A percentile compares a stretch with the other conserved stretches of the same genome.
Evolutionary conservation across 2,113 vertebrate genomes (phyloP).

Genomic region (Calidris pugnax): DNA sequence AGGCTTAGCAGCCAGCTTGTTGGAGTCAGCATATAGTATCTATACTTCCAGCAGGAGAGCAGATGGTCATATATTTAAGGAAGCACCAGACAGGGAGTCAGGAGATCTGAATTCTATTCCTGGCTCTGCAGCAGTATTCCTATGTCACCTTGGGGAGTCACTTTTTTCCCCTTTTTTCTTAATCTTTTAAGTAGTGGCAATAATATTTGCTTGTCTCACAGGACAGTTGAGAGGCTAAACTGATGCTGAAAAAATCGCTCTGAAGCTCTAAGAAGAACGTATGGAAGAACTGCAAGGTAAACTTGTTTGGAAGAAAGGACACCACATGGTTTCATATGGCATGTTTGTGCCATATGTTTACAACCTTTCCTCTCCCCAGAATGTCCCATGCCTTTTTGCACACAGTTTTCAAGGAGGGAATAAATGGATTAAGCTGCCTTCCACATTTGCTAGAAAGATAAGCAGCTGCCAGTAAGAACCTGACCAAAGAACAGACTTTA

Average conservation of each 20-base stretch:
- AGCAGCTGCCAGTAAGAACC: slow-evolving; percentile 32
- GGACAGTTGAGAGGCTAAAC: background rate
- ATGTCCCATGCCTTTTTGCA: background rate
- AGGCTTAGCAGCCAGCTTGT: slow-evolving; percentile 60
- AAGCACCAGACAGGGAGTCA: slow-evolving; percentile 52
- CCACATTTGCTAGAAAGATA: slow-evolving; percentile 26
- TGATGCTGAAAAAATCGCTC: background rate
- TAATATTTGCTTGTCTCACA: slow-evolving; percentile 34
- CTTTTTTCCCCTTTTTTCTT: background rate
- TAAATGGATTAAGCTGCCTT: slow-evolving; percentile 33
- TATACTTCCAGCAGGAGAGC: slow-evolving; percentile 56
- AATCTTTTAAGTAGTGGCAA: slow-evolving; percentile 46
- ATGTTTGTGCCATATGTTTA: background rate
- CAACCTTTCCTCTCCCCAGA: background rate
- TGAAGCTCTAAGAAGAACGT: background rate
- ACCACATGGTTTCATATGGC: background rate
- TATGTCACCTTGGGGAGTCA: slow-evolving; percentile 61
- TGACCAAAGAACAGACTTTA: slow-evolving; percentile 30
- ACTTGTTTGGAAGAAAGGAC: background rate
- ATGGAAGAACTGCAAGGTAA: background rate
- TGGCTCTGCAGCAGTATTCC: slow-evolving; percentile 40
- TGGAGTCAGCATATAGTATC: slow-evolving; percentile 61
- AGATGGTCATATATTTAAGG: slow-evolving; percentile 68
- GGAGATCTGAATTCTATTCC: slow-evolving; percentile 64
- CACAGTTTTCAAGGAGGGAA: background rate